Conservation (phyloP, 2,888 invertebrate species). For the Ectemnius continuus region DNA sequence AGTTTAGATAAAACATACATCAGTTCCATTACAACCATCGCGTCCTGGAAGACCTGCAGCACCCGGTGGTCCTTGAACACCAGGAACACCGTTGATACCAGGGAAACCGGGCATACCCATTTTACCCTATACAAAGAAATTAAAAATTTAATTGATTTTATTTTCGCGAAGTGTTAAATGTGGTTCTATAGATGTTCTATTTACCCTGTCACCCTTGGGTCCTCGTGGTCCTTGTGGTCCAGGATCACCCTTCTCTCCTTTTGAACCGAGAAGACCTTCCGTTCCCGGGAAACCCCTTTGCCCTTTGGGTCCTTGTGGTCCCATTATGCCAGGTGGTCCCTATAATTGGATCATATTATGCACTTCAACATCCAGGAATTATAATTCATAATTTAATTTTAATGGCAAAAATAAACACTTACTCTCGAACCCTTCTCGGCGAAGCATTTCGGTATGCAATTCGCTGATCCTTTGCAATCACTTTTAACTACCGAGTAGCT, state of each 20-base stretch:
- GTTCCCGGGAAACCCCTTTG: slow-evolving; percentile 89
- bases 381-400: not conserved
- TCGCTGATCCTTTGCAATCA: slow-evolving; percentile 84
- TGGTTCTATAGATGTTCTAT: slow-evolving; percentile 40
- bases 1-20: slow-evolving; percentile 81
- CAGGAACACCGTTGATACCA: slow-evolving; percentile 87
- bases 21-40: slow-evolving; percentile 98
- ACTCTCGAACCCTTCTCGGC: slow-evolving; percentile 92
- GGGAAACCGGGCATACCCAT: slow-evolving; percentile 93
- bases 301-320: slow-evolving; percentile 87
- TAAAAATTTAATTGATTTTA: not conserved
- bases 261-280: slow-evolving; percentile 92
- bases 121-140: slow-evolving; percentile 81
- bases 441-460: slow-evolving; percentile 91
- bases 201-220: slow-evolving; percentile 87
- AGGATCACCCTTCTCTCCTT: slow-evolving; percentile 92
- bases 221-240: slow-evolving; percentile 91
- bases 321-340: slow-evolving; percentile 87
- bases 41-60: slow-evolving; percentile 89
- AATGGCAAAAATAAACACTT: slow-evolving; percentile 66
- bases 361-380: not conserved
- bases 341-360: slow-evolving; percentile 67
- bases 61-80: slow-evolving; percentile 84
- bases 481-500: slow-evolving; percentile 79
- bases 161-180: not conserved